A percentile compares a stretch with the other conserved stretches of the same genome.
These are phyloP conservation scores for Colletes collaris DNA, from an alignment of 2,888 invertebrate species.

Conservation along the genomic window DNA sequence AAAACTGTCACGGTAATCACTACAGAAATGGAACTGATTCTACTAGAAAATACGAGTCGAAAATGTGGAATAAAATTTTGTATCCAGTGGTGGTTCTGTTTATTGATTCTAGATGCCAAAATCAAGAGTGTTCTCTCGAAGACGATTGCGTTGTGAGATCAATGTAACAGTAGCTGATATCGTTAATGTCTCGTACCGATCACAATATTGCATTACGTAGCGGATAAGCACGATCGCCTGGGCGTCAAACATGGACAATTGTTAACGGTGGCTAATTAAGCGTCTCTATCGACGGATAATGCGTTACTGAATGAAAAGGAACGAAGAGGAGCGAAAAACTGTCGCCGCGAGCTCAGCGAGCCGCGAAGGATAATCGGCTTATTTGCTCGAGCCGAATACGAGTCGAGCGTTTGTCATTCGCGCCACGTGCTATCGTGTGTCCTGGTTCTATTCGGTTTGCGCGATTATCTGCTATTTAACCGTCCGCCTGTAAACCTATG, in stretches of 20 bases:
- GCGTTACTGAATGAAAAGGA: conserved; percentile 18
- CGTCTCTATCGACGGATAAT: conserved; percentile 44
- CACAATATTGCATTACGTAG: conserved; percentile 29
- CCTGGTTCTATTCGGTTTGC: conserved; percentile 27
- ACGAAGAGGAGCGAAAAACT: conserved; percentile 30
- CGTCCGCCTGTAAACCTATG: background rate
- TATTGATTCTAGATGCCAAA: too few relatives aligned
- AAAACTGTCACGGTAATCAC: too few relatives aligned
- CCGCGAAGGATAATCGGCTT: conserved; percentile 67
- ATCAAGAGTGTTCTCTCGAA: too few relatives aligned
- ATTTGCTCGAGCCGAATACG: conserved; percentile 49
- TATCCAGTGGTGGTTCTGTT: too few relatives aligned
- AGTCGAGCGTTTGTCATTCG: conserved; percentile 57
- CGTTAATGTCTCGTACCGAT: conserved; percentile 4
- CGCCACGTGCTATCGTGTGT: conserved; percentile 47
- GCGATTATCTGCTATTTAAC: conserved; percentile 39
- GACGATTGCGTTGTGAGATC: too few relatives aligned
- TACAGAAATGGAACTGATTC: too few relatives aligned
- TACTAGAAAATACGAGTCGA: too few relatives aligned
- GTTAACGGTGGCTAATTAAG: conserved; percentile 38
- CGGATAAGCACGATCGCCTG: conserved; percentile 12
- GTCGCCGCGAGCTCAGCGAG: conserved; percentile 25
- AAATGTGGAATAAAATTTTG: too few relatives aligned
- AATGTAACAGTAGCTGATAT: too few relatives aligned
- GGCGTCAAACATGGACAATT: conserved; percentile 20